These are phyloP conservation scores for Entomobrya proxima DNA, from an alignment of 2,888 invertebrate species.

Conservation along the genomic window DNA sequence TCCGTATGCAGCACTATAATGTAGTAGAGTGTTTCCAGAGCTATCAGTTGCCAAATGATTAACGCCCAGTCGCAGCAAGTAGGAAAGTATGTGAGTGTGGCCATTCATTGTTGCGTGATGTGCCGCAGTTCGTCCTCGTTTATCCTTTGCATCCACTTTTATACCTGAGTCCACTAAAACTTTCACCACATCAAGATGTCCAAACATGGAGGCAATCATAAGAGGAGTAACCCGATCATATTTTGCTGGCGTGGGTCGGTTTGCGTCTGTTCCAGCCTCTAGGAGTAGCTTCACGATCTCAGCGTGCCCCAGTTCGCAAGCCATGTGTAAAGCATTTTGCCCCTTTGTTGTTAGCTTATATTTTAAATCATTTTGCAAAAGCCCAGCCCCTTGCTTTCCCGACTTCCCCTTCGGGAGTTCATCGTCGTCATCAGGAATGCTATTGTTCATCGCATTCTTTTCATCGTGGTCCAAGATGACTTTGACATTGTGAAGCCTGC, in stretches of 20 bases:
- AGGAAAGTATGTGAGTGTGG: slow-evolving; percentile 78
- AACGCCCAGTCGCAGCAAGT: slow-evolving; percentile 78
- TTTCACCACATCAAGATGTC: slow-evolving; percentile 78
- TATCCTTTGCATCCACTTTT: slow-evolving; percentile 78
- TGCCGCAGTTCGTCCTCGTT: slow-evolving; percentile 79
- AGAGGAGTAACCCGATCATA: slow-evolving; percentile 78
- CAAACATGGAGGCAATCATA: slow-evolving; percentile 78
- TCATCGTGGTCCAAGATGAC: slow-evolving; percentile 75
- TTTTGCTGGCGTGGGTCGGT: slow-evolving; percentile 77
- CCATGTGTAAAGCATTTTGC: slow-evolving; percentile 78
- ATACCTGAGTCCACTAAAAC: slow-evolving; percentile 78
- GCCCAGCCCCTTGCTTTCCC: slow-evolving; percentile 28
- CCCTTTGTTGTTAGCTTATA: slow-evolving; percentile 71
- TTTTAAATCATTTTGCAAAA: slow-evolving; percentile 48
- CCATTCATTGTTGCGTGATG: slow-evolving; percentile 80
- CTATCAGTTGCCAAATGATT: slow-evolving; percentile 78
- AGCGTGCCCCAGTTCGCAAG: slow-evolving; percentile 77
- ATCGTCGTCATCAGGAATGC: slow-evolving; percentile 31
- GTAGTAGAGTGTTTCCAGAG: slow-evolving; percentile 79
- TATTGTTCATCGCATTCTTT: slow-evolving; percentile 1
- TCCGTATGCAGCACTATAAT: slow-evolving; percentile 80
- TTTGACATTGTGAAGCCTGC: slow-evolving; percentile 78
- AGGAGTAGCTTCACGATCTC: slow-evolving; percentile 77
- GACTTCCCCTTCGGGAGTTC: slow-evolving; percentile 51
- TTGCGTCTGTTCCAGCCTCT: slow-evolving; percentile 77